Evolutionary conservation across 1,140 invertebrate genomes (phyloP), one percentile per base, ranked within the genome.

Genomic region (Aphaenogaster floridana): DNA sequence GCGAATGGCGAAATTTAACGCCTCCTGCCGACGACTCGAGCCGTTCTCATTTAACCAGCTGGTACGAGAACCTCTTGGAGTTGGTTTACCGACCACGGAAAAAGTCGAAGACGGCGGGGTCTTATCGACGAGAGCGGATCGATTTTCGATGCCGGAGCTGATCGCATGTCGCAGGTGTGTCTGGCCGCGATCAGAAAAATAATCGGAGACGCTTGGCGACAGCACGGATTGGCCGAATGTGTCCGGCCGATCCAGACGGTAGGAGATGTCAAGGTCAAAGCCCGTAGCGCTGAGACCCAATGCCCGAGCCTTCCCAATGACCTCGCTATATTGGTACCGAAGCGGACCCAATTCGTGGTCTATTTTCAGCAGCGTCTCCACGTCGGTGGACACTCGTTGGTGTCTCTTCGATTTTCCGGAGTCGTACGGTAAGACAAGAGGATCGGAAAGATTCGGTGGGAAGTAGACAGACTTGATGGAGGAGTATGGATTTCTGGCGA

Each of bases 381-480:
- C 57, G 54, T 93, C 90, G 15, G 77, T 87, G 8, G 48, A 34
- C 6, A 79, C 9, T 0, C 77, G 68, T 7, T 45, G 28, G 3
- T 76, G 77, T 1, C 13, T 79, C n/a, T 9, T 79, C 15, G n/a
- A 8, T 15, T 48, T 50, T 3, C 13, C 21, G 1, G 8, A 21
- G 2, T 77, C 61, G 6, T 87, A 50, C 39, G 34, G 42, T 15
- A 52, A 21, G 11, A 28, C 9, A 21, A 28, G 8, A 8, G 50
- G 9, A 0, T 76, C 79, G 0, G 28, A 13, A 0, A 80, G 69
- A 36, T 45, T 83, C 4, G 91, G 88, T 0, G 88, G 85, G 2
- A 92, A 83, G 39, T 90, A 92, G 11, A 90, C 64, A 7, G 92
- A 92, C 36, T 88, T 92, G 54, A 91, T 87, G n/a, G 91, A 89